Conservation (phyloP, 2,888 invertebrate genomes). For the Pyralis farinalis region DNA sequence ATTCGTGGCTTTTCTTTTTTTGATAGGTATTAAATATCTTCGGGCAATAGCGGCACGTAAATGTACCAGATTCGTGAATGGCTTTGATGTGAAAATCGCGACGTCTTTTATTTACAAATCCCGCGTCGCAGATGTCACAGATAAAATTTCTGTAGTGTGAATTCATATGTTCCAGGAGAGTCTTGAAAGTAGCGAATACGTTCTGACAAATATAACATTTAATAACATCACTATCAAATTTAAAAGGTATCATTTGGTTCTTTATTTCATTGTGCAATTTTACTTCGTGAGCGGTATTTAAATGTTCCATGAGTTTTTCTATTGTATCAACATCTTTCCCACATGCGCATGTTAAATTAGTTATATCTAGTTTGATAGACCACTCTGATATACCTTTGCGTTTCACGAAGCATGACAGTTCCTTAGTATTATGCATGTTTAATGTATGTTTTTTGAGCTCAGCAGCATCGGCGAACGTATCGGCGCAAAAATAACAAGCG, state of each 20-base stretch:
- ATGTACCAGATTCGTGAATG: slow-evolving; percentile 19
- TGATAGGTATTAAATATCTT: slow-evolving; percentile 29
- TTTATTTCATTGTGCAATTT: slow-evolving; percentile 29
- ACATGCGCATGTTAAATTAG: slow-evolving; percentile 24
- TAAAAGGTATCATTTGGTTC: slow-evolving; percentile 45
- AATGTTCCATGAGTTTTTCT: slow-evolving; percentile 29
- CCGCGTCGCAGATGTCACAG: slow-evolving; percentile 32
- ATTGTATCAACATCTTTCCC: slow-evolving; percentile 14
- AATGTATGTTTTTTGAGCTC: not conserved
- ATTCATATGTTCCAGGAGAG: slow-evolving; percentile 38
- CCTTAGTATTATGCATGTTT: slow-evolving; percentile 17
- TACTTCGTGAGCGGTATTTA: slow-evolving; percentile 25
- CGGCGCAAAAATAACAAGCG: not conserved
- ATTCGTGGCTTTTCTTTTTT: slow-evolving; percentile 31
- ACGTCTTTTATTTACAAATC: slow-evolving; percentile 22
- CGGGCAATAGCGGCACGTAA: slow-evolving; percentile 30
- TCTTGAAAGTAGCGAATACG: slow-evolving; percentile 30
- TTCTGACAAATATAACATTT: slow-evolving; percentile 29
- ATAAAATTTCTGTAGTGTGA: slow-evolving; percentile 35
- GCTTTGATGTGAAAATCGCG: slow-evolving; percentile 14
- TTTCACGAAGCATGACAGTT: slow-evolving; percentile 32
- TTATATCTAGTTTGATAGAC: slow-evolving; percentile 46
- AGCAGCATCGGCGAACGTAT: not conserved
- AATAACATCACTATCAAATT: slow-evolving; percentile 30
- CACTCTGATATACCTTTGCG: slow-evolving; percentile 25